Percentiles rank a stretch among this genome's conserved stretches.
Conservation (phyloP, 2,888 invertebrate species). For the Rhorus exstirpatorius region DNA sequence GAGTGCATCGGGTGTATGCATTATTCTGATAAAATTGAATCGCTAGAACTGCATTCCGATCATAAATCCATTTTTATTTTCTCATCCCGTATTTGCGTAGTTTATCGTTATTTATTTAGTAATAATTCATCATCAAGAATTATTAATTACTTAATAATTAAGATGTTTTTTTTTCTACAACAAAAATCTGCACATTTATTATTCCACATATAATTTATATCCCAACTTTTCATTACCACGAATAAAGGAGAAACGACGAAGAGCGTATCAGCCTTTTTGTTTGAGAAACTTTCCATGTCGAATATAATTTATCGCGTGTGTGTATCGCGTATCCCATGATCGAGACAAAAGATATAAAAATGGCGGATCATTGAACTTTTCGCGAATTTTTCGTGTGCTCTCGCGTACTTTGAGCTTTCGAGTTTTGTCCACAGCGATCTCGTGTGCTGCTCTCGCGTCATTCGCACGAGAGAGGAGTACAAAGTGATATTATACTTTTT, state of each 20-base stretch:
- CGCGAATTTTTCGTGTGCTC: slow-evolving; percentile 16
- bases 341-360: slow-evolving; percentile 51
- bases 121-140: too few species aligned
- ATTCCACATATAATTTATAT: too few species aligned
- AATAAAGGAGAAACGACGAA: slow-evolving; percentile 1
- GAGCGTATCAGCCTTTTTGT: slow-evolving; percentile 9
- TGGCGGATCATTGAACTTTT: slow-evolving; percentile 60
- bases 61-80: too few species aligned
- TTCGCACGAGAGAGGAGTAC: slow-evolving; percentile 61
- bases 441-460: slow-evolving; percentile 40
- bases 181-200: too few species aligned
- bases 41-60: too few species aligned
- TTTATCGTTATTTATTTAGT: too few species aligned
- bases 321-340: slow-evolving; percentile 35
- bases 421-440: slow-evolving; percentile 52
- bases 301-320: slow-evolving; percentile 30
- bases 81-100: too few species aligned
- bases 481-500: slow-evolving; percentile 62
- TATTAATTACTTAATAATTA: too few species aligned
- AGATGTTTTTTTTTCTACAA: too few species aligned
- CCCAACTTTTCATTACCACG: slow-evolving; percentile 13
- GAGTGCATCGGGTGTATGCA: too few species aligned
- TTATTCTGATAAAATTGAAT: too few species aligned
- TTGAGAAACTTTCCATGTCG: slow-evolving; percentile 38
- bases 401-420: slow-evolving; percentile 18